phyloP scores from a whole-genome alignment of 2,113 vertebrate genomes.

The Oxygymnocypris stewartii region DNA sequence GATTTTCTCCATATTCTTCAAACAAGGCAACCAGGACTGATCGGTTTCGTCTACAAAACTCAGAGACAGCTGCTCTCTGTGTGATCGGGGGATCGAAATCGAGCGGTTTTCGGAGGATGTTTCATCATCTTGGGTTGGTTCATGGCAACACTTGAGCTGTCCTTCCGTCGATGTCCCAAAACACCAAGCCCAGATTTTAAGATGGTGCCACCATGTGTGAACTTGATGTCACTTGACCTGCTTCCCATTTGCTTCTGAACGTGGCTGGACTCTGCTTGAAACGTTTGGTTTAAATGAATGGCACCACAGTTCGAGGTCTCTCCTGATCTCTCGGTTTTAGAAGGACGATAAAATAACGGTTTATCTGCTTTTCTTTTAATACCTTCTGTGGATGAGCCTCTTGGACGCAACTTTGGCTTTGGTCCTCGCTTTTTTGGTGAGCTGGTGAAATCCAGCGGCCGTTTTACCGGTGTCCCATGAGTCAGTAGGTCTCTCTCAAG shows the following conservation, averaged over 20 bases:
- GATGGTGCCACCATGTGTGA: conserved; percentile 22
- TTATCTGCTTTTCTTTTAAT: conserved; percentile 75
- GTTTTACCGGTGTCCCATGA: neutral
- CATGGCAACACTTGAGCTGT: conserved; percentile 72
- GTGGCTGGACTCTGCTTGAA: conserved; percentile 74
- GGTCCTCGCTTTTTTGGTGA: conserved; percentile 86
- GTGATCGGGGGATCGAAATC: conserved; percentile 38
- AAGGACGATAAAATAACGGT: conserved; percentile 72
- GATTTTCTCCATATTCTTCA: conserved; percentile 90
- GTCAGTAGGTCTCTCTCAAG: conserved; percentile 62
- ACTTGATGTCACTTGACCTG: conserved; percentile 34
- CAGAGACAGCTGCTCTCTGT: conserved; percentile 59
- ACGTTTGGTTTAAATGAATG: conserved; percentile 83
- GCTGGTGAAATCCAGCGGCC: conserved; percentile 59
- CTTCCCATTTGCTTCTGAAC: conserved; percentile 50
- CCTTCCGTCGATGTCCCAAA: conserved; percentile 67
- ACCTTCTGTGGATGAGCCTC: conserved; percentile 58
- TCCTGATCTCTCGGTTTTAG: conserved; percentile 53
- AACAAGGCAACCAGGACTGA: conserved; percentile 85
- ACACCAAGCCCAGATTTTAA: conserved; percentile 36
- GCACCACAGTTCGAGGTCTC: conserved; percentile 77
- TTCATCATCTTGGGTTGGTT: conserved; percentile 69
- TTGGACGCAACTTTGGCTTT: conserved; percentile 77
- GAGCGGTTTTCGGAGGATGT: conserved; percentile 59
- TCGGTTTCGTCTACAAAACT: conserved; percentile 77